Percentiles rank a stretch among this genome's conserved stretches.
These are phyloP conservation scores for cat (Felis catus) DNA, from an alignment of 2,113 vertebrate genomes.

Conservation along the genomic window DNA sequence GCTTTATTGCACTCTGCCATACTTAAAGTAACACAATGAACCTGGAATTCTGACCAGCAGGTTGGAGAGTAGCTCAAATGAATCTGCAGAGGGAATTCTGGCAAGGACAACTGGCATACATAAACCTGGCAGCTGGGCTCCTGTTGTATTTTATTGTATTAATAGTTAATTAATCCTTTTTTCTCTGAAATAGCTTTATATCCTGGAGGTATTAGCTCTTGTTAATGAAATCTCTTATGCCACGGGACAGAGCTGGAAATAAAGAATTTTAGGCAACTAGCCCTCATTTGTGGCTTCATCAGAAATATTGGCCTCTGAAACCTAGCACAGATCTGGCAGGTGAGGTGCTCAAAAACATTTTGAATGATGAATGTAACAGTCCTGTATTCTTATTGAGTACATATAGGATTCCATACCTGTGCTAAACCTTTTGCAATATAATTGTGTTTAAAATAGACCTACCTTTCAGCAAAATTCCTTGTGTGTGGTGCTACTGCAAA, in stretches of 20 bases:
- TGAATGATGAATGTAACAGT: neutral
- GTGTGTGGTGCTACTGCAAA: neutral
- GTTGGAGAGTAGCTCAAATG: neutral
- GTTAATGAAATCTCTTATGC: neutral
- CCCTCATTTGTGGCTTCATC: neutral
- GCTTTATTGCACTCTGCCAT: neutral
- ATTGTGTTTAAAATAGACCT: neutral
- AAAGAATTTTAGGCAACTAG: neutral
- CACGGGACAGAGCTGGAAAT: neutral
- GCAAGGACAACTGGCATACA: neutral
- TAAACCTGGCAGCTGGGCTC: neutral
- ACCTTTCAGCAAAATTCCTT: neutral
- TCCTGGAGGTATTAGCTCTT: neutral
- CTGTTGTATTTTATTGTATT: constrained; percentile 5
- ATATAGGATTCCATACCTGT: neutral
- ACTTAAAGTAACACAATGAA: neutral
- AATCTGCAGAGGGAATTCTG: constrained; percentile 5
- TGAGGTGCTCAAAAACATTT: neutral
- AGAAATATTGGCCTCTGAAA: neutral
- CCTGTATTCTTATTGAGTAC: neutral
- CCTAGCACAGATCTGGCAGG: neutral
- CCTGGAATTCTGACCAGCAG: neutral
- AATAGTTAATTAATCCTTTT: neutral
- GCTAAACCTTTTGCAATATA: neutral
- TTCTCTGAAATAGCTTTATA: neutral